These are phyloP conservation scores for Cyclophora albipunctata DNA, from an alignment of 2,888 invertebrate species.

Conservation along the genomic window DNA sequence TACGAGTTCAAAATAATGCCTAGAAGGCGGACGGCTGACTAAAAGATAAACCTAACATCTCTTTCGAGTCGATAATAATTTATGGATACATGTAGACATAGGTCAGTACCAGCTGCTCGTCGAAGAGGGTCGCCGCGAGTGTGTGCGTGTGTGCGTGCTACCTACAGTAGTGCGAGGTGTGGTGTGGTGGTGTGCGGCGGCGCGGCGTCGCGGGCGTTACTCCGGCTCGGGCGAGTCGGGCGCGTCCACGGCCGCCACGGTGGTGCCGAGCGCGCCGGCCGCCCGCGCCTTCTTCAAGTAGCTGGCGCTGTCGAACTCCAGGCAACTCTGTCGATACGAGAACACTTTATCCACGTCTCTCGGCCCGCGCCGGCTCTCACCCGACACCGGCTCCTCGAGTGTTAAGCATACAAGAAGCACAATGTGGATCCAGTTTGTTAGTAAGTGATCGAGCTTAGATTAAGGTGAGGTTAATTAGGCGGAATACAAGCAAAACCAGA, in stretches of 20 bases:
- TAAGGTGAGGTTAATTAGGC: slow-evolving; percentile 24
- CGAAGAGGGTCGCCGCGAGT: neutral
- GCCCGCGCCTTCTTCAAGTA: slow-evolving; percentile 65
- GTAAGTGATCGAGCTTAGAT: neutral
- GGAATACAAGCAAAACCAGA: slow-evolving; percentile 52
- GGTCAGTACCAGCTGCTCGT: neutral
- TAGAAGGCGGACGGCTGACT: slow-evolving; percentile 31
- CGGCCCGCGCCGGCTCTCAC: slow-evolving; percentile 11
- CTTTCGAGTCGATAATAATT: slow-evolving; percentile 1
- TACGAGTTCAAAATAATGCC: slow-evolving; percentile 21
- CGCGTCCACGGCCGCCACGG: slow-evolving; percentile 57
- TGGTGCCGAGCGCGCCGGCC: slow-evolving; percentile 45
- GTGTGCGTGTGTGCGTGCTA: neutral
- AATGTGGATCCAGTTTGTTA: neutral
- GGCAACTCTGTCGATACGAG: slow-evolving; percentile 61
- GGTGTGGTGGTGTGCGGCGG: slow-evolving; percentile 17
- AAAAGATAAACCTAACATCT: slow-evolving; percentile 3
- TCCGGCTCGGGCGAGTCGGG: slow-evolving; percentile 71
- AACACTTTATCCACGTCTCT: slow-evolving; percentile 8
- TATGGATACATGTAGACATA: neutral
- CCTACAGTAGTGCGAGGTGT: slow-evolving; percentile 12
- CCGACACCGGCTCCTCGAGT: slow-evolving; percentile 2
- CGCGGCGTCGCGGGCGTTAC: slow-evolving; percentile 29
- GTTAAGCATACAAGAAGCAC: slow-evolving; percentile 1
- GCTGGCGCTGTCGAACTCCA: slow-evolving; percentile 72